Evolutionary conservation across 2,797 vertebrate genomes (phyloP).

Genomic region (Arrhamphus sclerolepis): DNA sequence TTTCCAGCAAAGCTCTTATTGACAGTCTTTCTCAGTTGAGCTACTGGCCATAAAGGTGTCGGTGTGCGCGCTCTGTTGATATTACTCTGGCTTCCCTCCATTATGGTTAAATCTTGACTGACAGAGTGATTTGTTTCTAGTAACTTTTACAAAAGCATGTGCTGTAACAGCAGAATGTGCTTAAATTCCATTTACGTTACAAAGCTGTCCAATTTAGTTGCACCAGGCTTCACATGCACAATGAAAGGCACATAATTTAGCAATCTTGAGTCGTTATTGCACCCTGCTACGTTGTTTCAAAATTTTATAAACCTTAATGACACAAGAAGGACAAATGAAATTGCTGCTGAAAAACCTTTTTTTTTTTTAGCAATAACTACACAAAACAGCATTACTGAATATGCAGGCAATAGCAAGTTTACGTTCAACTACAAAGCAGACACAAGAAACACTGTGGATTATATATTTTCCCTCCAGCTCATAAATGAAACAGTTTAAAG

Average conservation of each 20-base stretch:
- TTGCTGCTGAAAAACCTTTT: neutral
- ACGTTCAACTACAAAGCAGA: neutral
- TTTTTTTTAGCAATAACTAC: neutral
- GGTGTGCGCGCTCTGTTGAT: conserved; percentile 25
- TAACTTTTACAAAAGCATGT: neutral
- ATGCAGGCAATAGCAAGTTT: conserved; percentile 1
- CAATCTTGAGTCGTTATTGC: conserved; percentile 43
- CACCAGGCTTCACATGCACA: neutral
- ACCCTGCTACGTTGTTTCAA: conserved; percentile 21
- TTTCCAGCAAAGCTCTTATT: conserved; percentile 5
- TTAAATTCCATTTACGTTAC: neutral
- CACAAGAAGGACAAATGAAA: neutral
- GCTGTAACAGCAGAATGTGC: neutral
- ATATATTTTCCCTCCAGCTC: neutral
- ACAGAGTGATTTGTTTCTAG: conserved; percentile 1
- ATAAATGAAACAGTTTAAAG: neutral
- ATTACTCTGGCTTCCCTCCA: conserved; percentile 39
- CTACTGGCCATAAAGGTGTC: neutral
- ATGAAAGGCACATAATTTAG: conserved; percentile 21
- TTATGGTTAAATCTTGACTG: conserved; percentile 4
- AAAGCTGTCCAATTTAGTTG: neutral
- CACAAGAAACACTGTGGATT: neutral
- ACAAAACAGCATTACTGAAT: neutral
- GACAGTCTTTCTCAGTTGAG: conserved; percentile 43
- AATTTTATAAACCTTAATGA: neutral